These are phyloP conservation scores for Melanotaenia pygmaea DNA, from an alignment of 2,797 vertebrate genomes.

Conservation along the genomic window DNA sequence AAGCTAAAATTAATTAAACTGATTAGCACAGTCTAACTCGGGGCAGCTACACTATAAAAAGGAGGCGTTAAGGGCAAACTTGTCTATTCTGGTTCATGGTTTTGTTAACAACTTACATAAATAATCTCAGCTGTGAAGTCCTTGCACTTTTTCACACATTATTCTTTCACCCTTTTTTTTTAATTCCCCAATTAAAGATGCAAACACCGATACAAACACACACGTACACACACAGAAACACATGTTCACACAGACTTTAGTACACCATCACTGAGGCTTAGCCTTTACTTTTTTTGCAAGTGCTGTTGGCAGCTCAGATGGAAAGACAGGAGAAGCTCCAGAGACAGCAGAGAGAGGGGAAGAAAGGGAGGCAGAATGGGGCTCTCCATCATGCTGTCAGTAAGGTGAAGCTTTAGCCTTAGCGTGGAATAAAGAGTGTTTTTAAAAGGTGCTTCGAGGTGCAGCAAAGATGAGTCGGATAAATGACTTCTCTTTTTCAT, in stretches of 20 bases:
- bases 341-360: slow-evolving; percentile 35
- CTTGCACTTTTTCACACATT: neutral
- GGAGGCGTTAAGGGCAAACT: neutral
- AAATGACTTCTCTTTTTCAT: slow-evolving; percentile 84
- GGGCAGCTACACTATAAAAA: neutral
- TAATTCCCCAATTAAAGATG: slow-evolving; percentile 49
- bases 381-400: slow-evolving; percentile 77
- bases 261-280: slow-evolving; percentile 45
- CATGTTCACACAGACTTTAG: slow-evolving; percentile 22
- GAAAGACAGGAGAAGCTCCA: slow-evolving; percentile 52
- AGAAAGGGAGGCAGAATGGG: slow-evolving; percentile 37
- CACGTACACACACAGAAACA: neutral
- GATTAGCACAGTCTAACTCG: neutral
- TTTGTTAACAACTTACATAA: slow-evolving; percentile 2
- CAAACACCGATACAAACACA: slow-evolving; percentile 48
- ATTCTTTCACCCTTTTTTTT: slow-evolving; percentile 26
- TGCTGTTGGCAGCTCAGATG: slow-evolving; percentile 39
- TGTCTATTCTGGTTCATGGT: slow-evolving; percentile 42
- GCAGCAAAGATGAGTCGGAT: slow-evolving; percentile 77
- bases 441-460: slow-evolving; percentile 74
- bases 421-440: slow-evolving; percentile 71
- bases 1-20: neutral
- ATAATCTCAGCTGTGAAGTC: no score
- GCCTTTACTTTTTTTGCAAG: slow-evolving; percentile 32
- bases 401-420: slow-evolving; percentile 64